A percentile compares a stretch with the other conserved stretches of the same genome.
Conservation (phyloP, 1,140 invertebrate genomes). For the Trachelipus rathkii region DNA sequence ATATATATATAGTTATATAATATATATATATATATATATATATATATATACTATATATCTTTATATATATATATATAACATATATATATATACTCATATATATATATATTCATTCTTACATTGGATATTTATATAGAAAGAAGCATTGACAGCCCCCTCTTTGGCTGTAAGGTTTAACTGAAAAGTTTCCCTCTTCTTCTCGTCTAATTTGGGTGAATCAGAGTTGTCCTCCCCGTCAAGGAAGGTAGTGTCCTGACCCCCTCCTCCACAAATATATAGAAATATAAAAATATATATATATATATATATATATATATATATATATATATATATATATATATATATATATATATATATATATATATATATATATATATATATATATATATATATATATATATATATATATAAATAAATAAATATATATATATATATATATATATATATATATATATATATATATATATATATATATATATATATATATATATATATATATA, state of each 20-base stretch:
- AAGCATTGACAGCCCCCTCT: conserved; percentile 31
- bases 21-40: conserved; percentile 15
- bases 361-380: background rate
- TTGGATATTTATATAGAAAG: conserved; percentile 34
- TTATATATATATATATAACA: conserved; percentile 4
- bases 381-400: background rate
- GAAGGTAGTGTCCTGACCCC: conserved; percentile 21
- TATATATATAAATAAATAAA: background rate
- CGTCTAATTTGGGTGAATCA: conserved; percentile 7
- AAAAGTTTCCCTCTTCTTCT: conserved; percentile 24
- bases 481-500: conserved; percentile 14
- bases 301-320: conserved; percentile 1
- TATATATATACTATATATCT: conserved; percentile 10
- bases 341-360: background rate
- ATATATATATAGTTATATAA: conserved; percentile 12
- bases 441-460: conserved; percentile 2
- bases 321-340: background rate
- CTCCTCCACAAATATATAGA: conserved; percentile 24
- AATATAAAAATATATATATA: background rate
- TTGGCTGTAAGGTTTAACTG: conserved; percentile 32
- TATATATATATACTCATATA: background rate
- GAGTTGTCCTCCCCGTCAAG: conserved; percentile 17
- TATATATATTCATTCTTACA: conserved; percentile 9
- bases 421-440: conserved; percentile 10
- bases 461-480: background rate